These are phyloP conservation scores for Eretmochelys imbricata DNA, from an alignment of 2,113 vertebrate species.

Conservation along the genomic window DNA sequence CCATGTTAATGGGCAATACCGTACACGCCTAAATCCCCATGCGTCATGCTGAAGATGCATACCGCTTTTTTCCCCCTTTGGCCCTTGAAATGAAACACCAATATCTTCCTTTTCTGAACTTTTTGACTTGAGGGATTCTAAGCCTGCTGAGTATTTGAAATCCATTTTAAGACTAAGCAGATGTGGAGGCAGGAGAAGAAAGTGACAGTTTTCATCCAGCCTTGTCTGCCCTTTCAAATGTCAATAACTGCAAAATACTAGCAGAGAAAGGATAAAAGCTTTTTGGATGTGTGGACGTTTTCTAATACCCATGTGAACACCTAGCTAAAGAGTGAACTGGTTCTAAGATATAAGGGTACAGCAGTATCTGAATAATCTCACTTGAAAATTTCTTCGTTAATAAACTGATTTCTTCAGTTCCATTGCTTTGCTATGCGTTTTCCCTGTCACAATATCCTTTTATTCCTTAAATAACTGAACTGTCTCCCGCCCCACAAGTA, in stretches of 20 bases:
- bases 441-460: background rate
- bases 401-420: background rate
- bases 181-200: conserved; percentile 31
- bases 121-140: conserved; percentile 29
- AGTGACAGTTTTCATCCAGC: conserved; percentile 4
- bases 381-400: background rate
- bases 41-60: background rate
- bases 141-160: conserved; percentile 15
- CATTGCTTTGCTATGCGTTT: background rate
- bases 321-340: background rate
- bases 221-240: background rate
- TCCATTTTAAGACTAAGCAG: conserved; percentile 52
- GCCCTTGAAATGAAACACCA: conserved; percentile 3
- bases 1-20: background rate
- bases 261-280: background rate
- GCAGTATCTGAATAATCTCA: background rate
- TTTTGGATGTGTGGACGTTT: background rate
- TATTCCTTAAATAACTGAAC: background rate
- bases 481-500: background rate
- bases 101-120: background rate
- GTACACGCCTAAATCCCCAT: background rate
- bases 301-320: background rate
- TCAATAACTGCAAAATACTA: conserved; percentile 13
- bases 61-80: background rate
- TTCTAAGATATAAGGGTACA: background rate